These are phyloP conservation scores for Elysia crispata DNA, from an alignment of 2,888 invertebrate species.

Conservation along the genomic window DNA sequence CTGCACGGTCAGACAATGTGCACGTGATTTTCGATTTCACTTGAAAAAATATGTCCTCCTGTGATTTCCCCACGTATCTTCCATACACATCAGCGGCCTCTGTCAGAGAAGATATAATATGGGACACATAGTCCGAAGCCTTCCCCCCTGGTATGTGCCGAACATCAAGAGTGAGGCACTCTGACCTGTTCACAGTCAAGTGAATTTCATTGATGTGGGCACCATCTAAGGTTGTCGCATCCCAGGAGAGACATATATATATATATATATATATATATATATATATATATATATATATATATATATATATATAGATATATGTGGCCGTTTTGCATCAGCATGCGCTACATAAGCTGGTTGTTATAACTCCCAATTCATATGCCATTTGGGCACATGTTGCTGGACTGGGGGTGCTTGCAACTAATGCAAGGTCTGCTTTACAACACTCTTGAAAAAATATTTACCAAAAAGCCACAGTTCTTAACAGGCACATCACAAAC, in stretches of 20 bases:
- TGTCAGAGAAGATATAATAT: slow-evolving; percentile 15
- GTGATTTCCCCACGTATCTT: background rate
- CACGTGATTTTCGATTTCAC: slow-evolving; percentile 1
- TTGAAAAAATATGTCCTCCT: background rate
- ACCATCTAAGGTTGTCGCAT: slow-evolving; percentile 19
- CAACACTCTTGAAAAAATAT: background rate
- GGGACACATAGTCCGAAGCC: slow-evolving; percentile 19
- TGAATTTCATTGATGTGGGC: slow-evolving; percentile 26
- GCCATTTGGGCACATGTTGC: slow-evolving; percentile 32
- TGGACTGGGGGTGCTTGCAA: background rate
- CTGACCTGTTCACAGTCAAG: slow-evolving; percentile 22
- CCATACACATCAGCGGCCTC: background rate
- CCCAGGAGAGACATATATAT: slow-evolving; percentile 17
- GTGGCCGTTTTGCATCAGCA: background rate
- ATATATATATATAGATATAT: too few relatives aligned
- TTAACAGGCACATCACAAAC: background rate
- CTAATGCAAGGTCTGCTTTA: background rate
- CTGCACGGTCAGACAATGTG: slow-evolving; percentile 24
- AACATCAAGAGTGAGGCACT: slow-evolving; percentile 19
- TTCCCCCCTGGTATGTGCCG: slow-evolving; percentile 31
- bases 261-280: too few relatives aligned
- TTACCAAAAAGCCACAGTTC: background rate
- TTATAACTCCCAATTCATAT: slow-evolving; percentile 25
- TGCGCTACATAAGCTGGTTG: slow-evolving; percentile 7
- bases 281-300: too few relatives aligned